Base-by-base conservation (phyloP, 2,797 vertebrate genomes). In the Hafferia zeledoni region DNA sequence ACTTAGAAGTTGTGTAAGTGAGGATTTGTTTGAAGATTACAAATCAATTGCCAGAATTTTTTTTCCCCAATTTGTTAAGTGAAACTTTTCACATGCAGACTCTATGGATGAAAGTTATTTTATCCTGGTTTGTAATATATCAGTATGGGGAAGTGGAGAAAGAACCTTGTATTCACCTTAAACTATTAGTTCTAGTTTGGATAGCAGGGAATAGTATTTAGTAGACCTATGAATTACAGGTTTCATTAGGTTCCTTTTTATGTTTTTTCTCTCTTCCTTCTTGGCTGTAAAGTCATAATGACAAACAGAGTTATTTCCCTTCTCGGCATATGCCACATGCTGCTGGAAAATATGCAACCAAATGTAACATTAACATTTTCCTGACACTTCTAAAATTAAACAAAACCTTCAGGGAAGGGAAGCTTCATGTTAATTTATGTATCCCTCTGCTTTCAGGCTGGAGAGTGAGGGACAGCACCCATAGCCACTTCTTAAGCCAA, bases 351-450 rank as follows among this genome's bases (percentile, higher is more conserved):
- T 90, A 93, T 55, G 83, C 52, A 83, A 83, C 67, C 67, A 90
- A 94, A 82, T 84, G 50, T 71, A 88, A 86, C 8, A 10, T 79
- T 94, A 94, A 88, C 43, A 25, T 91, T 96, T 94, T 92, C 88
- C 90, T 91, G 83, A 94, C 85, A 79, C 88, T 86, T 95, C 78
- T 79, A 93, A 95, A 94, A 96, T 91, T 90, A 96, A 96, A 91
- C 91, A 96, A 88, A 94, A 87, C 63, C 22, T 90, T 87, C 70
- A 86, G 70, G 77, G 77, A 74, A 91, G 57, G 94, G 88, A 95
- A 94, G 80, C 80, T 90, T 92, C 78, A 19, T 57, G 44, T 68
- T 94, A 94, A 92, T 89, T 94, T 94, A 91, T 90, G 82, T 95
- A 89, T 92, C 87, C 83, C 75, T 89, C 39, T 49, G 64, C 17